Evolutionary conservation across 2,113 vertebrate genomes (phyloP).

Genomic region (Todiramphus chloris): DNA sequence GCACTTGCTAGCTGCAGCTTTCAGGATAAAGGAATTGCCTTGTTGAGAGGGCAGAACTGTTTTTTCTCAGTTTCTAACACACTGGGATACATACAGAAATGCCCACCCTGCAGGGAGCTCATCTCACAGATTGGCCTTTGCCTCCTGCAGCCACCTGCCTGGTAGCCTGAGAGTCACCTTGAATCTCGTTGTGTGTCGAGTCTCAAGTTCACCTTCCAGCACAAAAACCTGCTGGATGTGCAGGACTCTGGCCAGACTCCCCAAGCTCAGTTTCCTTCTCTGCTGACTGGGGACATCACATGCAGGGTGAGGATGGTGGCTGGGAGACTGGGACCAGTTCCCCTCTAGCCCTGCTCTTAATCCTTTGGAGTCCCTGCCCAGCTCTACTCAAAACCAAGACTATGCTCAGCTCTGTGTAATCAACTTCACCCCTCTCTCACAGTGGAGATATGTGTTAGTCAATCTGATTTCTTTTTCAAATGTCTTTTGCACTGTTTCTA

Average conservation of each 20-base stretch:
- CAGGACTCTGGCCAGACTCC: background rate
- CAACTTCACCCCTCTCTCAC: background rate
- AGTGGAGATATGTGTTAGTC: background rate
- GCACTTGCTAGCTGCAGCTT: background rate
- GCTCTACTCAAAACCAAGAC: background rate
- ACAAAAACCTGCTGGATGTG: background rate
- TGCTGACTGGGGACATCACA: background rate
- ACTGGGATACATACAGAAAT: background rate
- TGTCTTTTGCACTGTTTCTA: background rate
- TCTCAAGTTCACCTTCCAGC: background rate
- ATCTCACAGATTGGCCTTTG: background rate
- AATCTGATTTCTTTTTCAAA: background rate
- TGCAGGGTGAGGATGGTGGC: background rate
- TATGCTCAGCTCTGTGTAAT: background rate
- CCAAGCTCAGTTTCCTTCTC: background rate
- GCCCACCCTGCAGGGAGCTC: background rate
- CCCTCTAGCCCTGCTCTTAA: background rate
- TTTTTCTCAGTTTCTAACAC: background rate
- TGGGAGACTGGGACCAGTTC: background rate
- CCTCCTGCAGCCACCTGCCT: background rate
- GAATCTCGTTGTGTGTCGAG: background rate
- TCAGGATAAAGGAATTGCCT: background rate
- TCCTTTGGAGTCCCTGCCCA: background rate
- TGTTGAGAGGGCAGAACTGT: background rate
- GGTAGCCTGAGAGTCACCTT: background rate